Evolutionary conservation across 2,888 invertebrate species (phyloP), one percentile per base, ranked within the genome.

Genomic region (Brenthis daphne): DNA sequence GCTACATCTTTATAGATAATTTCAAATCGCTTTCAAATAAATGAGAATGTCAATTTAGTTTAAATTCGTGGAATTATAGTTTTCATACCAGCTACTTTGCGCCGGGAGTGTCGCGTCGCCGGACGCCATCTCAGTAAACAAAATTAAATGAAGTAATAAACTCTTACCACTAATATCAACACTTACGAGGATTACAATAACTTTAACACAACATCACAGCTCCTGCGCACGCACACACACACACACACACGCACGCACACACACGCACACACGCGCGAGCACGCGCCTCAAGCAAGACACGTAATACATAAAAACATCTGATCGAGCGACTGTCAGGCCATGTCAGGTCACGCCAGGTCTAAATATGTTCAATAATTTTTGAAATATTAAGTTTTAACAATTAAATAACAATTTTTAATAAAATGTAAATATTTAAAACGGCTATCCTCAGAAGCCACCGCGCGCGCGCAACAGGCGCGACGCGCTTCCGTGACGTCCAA

Each of bases 161-260:
- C 51, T 48, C 70, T 67, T 67, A 70, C 50, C 61, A 67, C 67
- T 70, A 70, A 67, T 70, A 70, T 70, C 67, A 70, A 70, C 70
- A 70, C 70, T 67, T 71, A 67, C 54, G 63, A 65, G 37, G 63
- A 60, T 56, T 61, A 63, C 68, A 57, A 61, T 37, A 57, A 58
- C 55, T 63, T 64, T 58, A 60, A 60, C 66, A 51, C 64, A 16
- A 68, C 70, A 72, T 68, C 70, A 74, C 73, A 73, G 73, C 73
- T 73, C 57, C 64, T 61, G 24, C 64, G 56, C 70, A 64, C 69
- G 54, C 55, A 13, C 66, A 47, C 70, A 57, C 55, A n/a, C 61
- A 37, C 53, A 13, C 66, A 47, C 70, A 57, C 55, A n/a, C 61
- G 24, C 53, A 12, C 64, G 37, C 60, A 14, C 56, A 3, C 47